These are phyloP conservation scores for Ctenosaura bakeri DNA, from an alignment of 2,797 vertebrate species.

Conservation along the genomic window DNA sequence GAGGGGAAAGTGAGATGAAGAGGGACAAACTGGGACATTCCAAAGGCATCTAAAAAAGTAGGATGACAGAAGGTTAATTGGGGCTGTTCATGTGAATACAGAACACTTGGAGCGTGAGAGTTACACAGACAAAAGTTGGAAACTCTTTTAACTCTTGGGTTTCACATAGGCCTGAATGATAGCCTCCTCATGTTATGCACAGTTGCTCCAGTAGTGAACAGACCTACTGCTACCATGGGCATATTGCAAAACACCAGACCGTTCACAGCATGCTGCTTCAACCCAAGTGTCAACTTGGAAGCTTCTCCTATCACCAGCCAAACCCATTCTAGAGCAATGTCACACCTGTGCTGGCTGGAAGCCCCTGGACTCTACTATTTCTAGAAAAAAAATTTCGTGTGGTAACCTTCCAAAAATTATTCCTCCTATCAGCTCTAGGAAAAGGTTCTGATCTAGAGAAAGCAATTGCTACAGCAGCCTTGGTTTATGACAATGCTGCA, in stretches of 20 bases:
- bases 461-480: conserved; percentile 75
- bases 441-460: conserved; percentile 84
- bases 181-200: neutral
- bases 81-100: too few relatives aligned
- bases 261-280: neutral
- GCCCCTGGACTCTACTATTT: neutral
- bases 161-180: neutral
- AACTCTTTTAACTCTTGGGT: neutral
- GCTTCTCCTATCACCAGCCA: too few relatives aligned
- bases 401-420: conserved; percentile 11
- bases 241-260: neutral
- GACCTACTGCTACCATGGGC: neutral
- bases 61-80: too few relatives aligned
- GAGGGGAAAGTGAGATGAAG: too few relatives aligned
- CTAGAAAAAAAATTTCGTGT: conserved; percentile 45
- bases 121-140: too few relatives aligned
- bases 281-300: neutral
- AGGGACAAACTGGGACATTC: too few relatives aligned
- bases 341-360: neutral
- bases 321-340: neutral
- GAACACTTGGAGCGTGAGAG: too few relatives aligned
- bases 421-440: conserved; percentile 72
- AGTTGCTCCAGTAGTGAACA: neutral
- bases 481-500: conserved; percentile 79
- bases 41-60: too few relatives aligned